phyloP scores from a whole-genome alignment of 2,888 invertebrate genomes.

The Acanthopleura granulata region DNA sequence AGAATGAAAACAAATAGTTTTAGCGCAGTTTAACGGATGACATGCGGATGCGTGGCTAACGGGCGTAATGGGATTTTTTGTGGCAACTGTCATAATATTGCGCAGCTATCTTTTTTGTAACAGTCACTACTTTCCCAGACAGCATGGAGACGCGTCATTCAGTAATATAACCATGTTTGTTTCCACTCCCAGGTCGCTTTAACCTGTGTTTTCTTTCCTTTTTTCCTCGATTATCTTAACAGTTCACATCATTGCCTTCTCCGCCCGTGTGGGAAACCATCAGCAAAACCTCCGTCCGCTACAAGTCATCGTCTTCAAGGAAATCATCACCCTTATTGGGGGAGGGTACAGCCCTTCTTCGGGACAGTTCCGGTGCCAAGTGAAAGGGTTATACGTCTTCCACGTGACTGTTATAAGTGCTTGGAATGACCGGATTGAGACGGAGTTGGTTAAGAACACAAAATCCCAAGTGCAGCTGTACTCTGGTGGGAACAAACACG shows the following conservation, averaged over 20 bases:
- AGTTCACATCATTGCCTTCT: not conserved
- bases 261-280: not conserved
- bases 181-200: no score
- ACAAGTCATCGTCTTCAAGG: not conserved
- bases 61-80: no score
- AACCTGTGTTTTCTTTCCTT: no score
- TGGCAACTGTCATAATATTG: no score
- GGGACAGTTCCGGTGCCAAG: not conserved
- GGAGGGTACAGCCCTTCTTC: not conserved
- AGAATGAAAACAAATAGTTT: no score
- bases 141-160: no score
- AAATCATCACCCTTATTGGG: not conserved
- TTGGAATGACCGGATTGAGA: not conserved
- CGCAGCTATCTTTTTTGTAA: no score
- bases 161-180: no score
- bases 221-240: not conserved
- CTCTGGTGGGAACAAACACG: not conserved
- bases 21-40: no score
- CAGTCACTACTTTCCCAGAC: no score
- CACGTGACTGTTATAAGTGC: not conserved
- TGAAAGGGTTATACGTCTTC: not conserved
- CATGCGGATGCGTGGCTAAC: no score
- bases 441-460: not conserved
- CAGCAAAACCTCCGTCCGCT: not conserved
- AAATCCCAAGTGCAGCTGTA: constrained; percentile 2